Evolutionary conservation across 92 coral and sea anemone species (phyloP).

Genomic region (Hydrozoanthus gracilis): DNA sequence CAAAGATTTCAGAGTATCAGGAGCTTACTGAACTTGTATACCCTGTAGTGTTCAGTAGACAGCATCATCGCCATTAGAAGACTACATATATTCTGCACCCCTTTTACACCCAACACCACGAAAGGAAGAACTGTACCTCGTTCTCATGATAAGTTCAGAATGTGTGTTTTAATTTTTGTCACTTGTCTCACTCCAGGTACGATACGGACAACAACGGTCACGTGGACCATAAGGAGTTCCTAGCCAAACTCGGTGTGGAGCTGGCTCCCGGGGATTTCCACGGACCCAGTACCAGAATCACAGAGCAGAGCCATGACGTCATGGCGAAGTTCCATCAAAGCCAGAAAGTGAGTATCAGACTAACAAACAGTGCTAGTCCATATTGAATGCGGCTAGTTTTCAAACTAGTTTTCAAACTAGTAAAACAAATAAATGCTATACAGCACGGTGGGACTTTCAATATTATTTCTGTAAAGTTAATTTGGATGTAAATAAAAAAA

Average conservation of each 20-base stretch:
- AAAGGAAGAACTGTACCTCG: background rate
- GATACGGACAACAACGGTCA: slow-evolving; percentile 95
- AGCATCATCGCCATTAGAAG: too few relatives aligned
- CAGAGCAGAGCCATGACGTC: slow-evolving; percentile 85
- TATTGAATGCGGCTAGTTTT: background rate
- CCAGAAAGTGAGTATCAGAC: slow-evolving; percentile 53
- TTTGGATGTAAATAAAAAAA: too few relatives aligned
- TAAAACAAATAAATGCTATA: too few relatives aligned
- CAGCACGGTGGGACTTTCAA: too few relatives aligned
- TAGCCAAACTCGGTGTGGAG: slow-evolving; percentile 92
- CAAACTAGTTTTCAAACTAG: background rate
- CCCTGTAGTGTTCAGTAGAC: too few relatives aligned
- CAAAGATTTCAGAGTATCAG: too few relatives aligned
- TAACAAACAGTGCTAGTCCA: background rate
- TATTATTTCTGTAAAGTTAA: too few relatives aligned
- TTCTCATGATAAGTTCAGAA: background rate
- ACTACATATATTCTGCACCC: too few relatives aligned
- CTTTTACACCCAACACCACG: background rate
- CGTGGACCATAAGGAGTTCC: slow-evolving; percentile 90
- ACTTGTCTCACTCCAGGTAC: slow-evolving; percentile 63
- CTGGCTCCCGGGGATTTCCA: slow-evolving; percentile 90
- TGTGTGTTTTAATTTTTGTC: background rate
- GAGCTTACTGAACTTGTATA: too few relatives aligned
- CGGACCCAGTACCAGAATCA: slow-evolving; percentile 89
- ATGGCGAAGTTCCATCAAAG: slow-evolving; percentile 67